Conservation (phyloP, 2,888 invertebrate species). For the Ornithoptera alexandrae region DNA sequence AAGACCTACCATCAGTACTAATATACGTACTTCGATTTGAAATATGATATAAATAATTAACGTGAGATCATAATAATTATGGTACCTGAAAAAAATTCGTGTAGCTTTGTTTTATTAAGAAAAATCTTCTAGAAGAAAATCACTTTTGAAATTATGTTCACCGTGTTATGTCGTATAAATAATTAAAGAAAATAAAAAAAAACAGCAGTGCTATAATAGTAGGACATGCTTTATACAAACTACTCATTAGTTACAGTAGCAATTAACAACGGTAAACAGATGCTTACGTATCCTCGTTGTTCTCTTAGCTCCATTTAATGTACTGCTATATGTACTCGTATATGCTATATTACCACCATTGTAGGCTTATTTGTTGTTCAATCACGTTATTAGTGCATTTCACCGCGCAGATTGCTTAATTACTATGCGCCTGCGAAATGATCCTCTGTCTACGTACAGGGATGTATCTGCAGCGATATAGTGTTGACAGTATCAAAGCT, state of each 20-base stretch:
- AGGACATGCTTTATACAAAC: neutral
- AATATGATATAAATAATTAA: too few species aligned
- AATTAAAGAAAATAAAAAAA: too few species aligned
- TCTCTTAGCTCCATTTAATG: neutral
- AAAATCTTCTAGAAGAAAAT: too few species aligned
- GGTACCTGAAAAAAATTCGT: too few species aligned
- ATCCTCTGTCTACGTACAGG: slow-evolving; percentile 6
- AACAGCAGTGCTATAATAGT: too few species aligned
- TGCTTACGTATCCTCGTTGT: neutral
- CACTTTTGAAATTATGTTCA: too few species aligned
- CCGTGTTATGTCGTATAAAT: too few species aligned
- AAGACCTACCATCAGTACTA: too few species aligned
- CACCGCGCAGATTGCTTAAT: slow-evolving; percentile 11
- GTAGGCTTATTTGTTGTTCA: slow-evolving; percentile 13
- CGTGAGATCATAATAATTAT: too few species aligned
- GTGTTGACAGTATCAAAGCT: slow-evolving; percentile 42
- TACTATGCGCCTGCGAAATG: slow-evolving; percentile 24
- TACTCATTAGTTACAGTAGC: neutral
- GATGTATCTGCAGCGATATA: slow-evolving; percentile 34
- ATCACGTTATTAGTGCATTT: slow-evolving; percentile 17
- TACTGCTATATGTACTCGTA: neutral
- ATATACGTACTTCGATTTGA: too few species aligned
- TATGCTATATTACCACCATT: neutral
- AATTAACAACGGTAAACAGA: neutral
- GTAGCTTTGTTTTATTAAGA: too few species aligned